A percentile compares a stretch with the other conserved stretches of the same genome.
phyloP scores from a whole-genome alignment of 2,888 invertebrate species.

The Seladonia tumulorum region DNA sequence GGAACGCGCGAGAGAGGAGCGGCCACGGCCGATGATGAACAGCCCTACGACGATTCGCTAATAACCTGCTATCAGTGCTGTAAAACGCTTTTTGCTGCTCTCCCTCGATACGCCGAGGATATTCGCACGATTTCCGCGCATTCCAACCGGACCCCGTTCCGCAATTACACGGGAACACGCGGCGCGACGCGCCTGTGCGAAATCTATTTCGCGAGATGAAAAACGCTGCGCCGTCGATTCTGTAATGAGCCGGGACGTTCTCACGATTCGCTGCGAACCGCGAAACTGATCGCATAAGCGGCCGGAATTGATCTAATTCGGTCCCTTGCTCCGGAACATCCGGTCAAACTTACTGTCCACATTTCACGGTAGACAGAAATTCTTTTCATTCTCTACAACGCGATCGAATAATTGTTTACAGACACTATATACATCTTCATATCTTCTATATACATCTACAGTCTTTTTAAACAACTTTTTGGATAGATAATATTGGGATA shows the following conservation, averaged over 20 bases:
- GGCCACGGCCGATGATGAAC: slow-evolving; percentile 49
- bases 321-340: neutral
- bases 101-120: slow-evolving; percentile 36
- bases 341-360: neutral
- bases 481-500: too few relatives aligned
- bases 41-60: slow-evolving; percentile 61
- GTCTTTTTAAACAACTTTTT: too few relatives aligned
- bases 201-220: slow-evolving; percentile 12
- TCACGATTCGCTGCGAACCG: neutral
- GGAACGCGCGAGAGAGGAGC: slow-evolving; percentile 18
- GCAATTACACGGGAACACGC: slow-evolving; percentile 47
- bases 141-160: slow-evolving; percentile 34
- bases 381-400: too few relatives aligned
- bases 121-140: slow-evolving; percentile 62
- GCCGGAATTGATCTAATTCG: neutral
- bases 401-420: too few relatives aligned
- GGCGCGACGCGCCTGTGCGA: neutral
- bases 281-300: neutral
- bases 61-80: slow-evolving; percentile 68
- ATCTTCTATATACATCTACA: too few relatives aligned
- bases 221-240: slow-evolving; percentile 31
- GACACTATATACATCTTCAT: too few relatives aligned
- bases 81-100: slow-evolving; percentile 42
- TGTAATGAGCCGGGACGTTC: slow-evolving; percentile 23
- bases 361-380: neutral